Evolutionary conservation across 2,888 invertebrate genomes (phyloP), one percentile per base, ranked within the genome.

Genomic region (Oscheius myriophilus): DNA sequence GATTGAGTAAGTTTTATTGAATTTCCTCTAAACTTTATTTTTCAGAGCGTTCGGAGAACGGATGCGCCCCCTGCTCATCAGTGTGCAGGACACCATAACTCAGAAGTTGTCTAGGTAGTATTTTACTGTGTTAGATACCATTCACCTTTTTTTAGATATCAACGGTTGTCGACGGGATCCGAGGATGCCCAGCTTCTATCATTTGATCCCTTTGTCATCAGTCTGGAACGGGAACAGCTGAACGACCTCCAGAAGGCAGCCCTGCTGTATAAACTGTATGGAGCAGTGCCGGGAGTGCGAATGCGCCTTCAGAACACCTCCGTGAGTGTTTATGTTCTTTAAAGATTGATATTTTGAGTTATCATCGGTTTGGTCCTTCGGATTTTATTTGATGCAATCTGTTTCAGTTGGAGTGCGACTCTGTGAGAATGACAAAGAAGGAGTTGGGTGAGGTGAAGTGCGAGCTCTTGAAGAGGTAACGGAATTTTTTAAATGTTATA

Each of bases 381-480:
- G 1, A 49, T 11, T 61, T 43, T 43, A 23, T 61, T 18, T 61
- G 26, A 61, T 61, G 43, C 18, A 25, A 21, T 46, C n/a, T 14
- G 3, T 63, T 63, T 12, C 63, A 63, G 63, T 33, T 63, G 21
- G 63, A 63, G 21, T 63, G 63, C 18, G 63, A 63, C 26, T 63
- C 53, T 3, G 33, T 53, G 9, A 52, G 63, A 41, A 26, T 63
- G n/a, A 52, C 63, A 42, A 63, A 63, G 41, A 41, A 42, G 42
- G 53, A 63, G 14, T 25, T 63, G 12, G 41, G 41, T 18, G 11
- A 41, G 41, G 52, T 63, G 25, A 63, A 63, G 23, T 6, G 52
- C 26, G 25, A 16, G 3, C 23, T 63, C 41, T 42, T 63, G 42
- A 23, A 42, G 41, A 39, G 63, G 63, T 63, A 12, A 9, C 2